phyloP scores from a whole-genome alignment of 1,140 invertebrate genomes.

The Pseudomyrmex dendroicus region DNA sequence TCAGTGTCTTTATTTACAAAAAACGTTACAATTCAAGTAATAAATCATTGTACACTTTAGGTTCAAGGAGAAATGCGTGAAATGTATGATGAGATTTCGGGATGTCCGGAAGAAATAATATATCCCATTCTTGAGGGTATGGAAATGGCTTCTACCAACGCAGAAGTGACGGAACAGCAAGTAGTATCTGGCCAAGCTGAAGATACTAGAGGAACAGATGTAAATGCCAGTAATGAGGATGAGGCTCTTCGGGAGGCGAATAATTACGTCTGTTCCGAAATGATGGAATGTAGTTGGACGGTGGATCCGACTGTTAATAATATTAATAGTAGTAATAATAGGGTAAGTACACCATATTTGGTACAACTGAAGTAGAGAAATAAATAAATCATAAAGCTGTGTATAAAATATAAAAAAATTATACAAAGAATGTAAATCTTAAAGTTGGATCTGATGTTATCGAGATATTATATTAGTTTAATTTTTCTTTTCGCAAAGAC shows the following conservation, averaged over 20 bases:
- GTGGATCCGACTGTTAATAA: conserved; percentile 81
- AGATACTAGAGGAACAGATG: conserved; percentile 72
- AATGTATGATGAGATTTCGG: conserved; percentile 83
- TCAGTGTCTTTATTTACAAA: no score
- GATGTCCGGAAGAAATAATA: conserved; percentile 83
- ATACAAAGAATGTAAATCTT: conserved; percentile 5
- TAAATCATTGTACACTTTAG: conserved; percentile 58
- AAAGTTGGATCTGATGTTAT: background rate
- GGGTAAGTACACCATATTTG: conserved; percentile 70
- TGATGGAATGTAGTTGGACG: conserved; percentile 83
- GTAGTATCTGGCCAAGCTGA: conserved; percentile 71
- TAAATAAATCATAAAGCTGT: no score
- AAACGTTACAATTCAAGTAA: no score
- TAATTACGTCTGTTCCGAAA: conserved; percentile 84
- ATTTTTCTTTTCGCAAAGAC: conserved; percentile 64
- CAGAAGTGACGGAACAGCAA: conserved; percentile 75
- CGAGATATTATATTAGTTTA: conserved; percentile 5
- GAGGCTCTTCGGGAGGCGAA: conserved; percentile 84
- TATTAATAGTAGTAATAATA: conserved; percentile 72
- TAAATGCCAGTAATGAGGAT: conserved; percentile 79
- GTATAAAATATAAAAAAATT: background rate
- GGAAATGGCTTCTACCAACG: conserved; percentile 79
- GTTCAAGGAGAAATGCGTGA: conserved; percentile 83
- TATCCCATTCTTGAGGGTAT: conserved; percentile 84
- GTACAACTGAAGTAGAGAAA: no score